Base-by-base conservation (phyloP, 2,797 vertebrate species). In the Lycodopsis pacificus region DNA sequence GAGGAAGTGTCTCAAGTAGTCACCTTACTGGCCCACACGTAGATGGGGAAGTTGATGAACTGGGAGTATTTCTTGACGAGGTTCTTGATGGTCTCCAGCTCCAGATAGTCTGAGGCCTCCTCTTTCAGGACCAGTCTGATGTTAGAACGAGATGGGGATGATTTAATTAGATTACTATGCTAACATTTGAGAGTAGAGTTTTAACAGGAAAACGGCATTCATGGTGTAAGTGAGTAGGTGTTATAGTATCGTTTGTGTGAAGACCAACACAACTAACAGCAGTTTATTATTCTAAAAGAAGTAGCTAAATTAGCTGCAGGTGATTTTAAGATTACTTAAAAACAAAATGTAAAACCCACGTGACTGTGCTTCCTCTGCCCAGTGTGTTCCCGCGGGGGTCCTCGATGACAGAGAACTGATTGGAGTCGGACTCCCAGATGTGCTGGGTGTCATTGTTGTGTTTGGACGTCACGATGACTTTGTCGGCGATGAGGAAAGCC, bases 1-100 rank as follows among this genome's bases (percentile, higher is more conserved):
- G 65, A 54, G 34, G 10, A 70, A 51, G 8, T 30, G 7, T 53
- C 9, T 62, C 6, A 36, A 61, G 9, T 71, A 53, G 80, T 94
- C 85, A 99, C 98, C 97, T 99, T 99, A 94, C 98, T 99, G 91
- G 97, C 97, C 98, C 98, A 99, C 20, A 99, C 96, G 1, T 98
- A 99, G 82, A 99, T 99, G 56, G 98, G 98, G 84, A 99, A 99
- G 93, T 99, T 99, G 84, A 99, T 99, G 91, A 99, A 99, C 90
- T 99, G 98, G 0, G 98, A 99, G 65, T 99, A 99, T 73, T 99
- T 99, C 90, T 59, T 98, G 68, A 99, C 97, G 0, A 99, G 95
- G 87, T 97, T 99, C 94, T 99, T 99, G 91, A 99, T 96, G 20
- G 97, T 99, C 84, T 99, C 98, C 91, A 99, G 93, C 87, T 99